These are phyloP conservation scores for Buceros bicornis DNA, from an alignment of 2,797 vertebrate species.

Conservation along the genomic window DNA sequence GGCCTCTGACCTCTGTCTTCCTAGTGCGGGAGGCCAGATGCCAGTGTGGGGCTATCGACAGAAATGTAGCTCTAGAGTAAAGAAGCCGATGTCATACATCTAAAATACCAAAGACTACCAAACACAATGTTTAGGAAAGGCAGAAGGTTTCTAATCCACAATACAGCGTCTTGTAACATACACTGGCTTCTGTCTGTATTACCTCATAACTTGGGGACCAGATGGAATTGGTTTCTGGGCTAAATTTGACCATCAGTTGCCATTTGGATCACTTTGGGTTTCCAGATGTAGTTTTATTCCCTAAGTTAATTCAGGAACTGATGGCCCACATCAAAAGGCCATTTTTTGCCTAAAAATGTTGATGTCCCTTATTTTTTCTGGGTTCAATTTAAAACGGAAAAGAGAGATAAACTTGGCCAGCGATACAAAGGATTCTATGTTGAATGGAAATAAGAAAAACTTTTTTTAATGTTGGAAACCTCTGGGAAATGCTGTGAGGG, in stretches of 20 bases:
- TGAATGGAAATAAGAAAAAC: neutral
- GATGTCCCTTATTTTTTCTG: neutral
- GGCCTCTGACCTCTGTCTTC: neutral
- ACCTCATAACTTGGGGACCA: neutral
- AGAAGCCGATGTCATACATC: neutral
- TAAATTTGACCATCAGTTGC: neutral
- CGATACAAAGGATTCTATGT: neutral
- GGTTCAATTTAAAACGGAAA: neutral
- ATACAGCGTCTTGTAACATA: neutral
- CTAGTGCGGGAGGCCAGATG: neutral
- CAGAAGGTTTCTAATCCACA: neutral
- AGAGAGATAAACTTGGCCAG: neutral
- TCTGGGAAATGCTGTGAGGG: neutral
- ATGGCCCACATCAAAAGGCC: neutral
- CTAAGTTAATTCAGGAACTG: neutral
- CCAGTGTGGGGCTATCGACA: neutral
- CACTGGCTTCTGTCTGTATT: neutral
- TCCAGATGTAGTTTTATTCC: neutral
- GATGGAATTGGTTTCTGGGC: neutral
- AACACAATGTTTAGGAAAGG: neutral
- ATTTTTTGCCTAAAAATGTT: neutral
- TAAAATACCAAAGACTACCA: neutral
- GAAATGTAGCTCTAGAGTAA: neutral
- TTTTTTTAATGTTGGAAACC: neutral
- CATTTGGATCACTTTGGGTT: neutral